phyloP scores from a whole-genome alignment of 2,113 vertebrate genomes.

The Pluvialis apricaria region DNA sequence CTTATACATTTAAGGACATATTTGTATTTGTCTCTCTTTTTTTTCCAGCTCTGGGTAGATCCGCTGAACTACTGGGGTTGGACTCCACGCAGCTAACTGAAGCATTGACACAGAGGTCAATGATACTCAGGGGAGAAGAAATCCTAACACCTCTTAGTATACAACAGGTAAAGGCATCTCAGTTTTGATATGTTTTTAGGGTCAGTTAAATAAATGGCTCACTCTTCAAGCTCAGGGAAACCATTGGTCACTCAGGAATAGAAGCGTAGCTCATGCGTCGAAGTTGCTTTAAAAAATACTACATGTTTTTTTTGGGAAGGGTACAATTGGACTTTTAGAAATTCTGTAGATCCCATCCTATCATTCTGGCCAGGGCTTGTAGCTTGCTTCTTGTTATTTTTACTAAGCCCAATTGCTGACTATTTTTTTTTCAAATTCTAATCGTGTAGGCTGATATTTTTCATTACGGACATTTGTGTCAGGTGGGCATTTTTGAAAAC shows the following conservation, averaged over 20 bases:
- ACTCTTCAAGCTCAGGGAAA: not conserved
- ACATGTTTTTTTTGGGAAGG: not conserved
- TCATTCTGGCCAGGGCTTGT: not conserved
- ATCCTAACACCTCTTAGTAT: conserved; percentile 94
- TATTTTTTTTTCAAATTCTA: not conserved
- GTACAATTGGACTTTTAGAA: not conserved
- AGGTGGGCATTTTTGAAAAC: not conserved
- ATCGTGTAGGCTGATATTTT: not conserved
- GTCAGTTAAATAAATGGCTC: not conserved
- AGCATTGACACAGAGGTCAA: conserved; percentile 91
- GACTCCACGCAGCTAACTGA: conserved; percentile 88
- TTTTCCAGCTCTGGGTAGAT: conserved; percentile 82
- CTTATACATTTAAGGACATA: not conserved
- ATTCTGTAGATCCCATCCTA: not conserved
- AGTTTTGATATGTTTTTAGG: not conserved
- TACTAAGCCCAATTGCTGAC: not conserved
- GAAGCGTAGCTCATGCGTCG: not conserved
- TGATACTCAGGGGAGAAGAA: conserved; percentile 98
- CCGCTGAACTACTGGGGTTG: conserved; percentile 90
- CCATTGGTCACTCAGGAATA: not conserved
- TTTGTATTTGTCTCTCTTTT: not conserved
- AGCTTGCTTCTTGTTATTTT: not conserved
- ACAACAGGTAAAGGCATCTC: conserved; percentile 81
- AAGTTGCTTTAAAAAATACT: not conserved
- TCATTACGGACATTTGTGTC: not conserved